phyloP scores from a whole-genome alignment of 1,140 invertebrate genomes.

The Saccostrea glomerata region DNA sequence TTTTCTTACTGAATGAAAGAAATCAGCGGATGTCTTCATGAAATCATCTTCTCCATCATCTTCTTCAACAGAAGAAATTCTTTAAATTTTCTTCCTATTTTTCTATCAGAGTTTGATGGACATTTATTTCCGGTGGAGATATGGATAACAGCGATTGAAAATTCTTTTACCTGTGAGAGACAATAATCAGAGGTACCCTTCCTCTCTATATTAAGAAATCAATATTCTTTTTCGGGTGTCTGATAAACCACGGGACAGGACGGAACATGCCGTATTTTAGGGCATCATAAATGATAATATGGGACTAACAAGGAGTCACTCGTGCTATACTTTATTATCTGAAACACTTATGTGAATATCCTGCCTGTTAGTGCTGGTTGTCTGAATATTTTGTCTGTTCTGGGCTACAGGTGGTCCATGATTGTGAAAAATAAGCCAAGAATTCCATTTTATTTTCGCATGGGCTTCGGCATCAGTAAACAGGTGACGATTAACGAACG shows the following conservation, averaged over 20 bases:
- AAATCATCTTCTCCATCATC: neutral
- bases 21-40: neutral
- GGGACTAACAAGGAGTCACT: neutral
- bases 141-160: neutral
- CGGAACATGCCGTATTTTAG: neutral
- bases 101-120: neutral
- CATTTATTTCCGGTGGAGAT: neutral
- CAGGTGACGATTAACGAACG: slow-evolving; percentile 45
- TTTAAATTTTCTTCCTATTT: neutral
- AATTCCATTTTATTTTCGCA: slow-evolving; percentile 41
- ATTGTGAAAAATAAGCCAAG: slow-evolving; percentile 9
- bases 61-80: neutral
- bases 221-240: slow-evolving; percentile 14
- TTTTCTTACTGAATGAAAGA: neutral
- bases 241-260: neutral
- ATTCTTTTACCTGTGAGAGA: neutral
- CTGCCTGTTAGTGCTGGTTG: neutral
- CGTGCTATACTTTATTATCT: neutral
- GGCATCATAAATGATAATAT: slow-evolving; percentile 18
- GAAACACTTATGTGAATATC: neutral
- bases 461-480: slow-evolving; percentile 53
- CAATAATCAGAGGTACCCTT: neutral
- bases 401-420: neutral
- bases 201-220: neutral
- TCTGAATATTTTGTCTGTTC: neutral